These are phyloP conservation scores for Zaprionus bogoriensis DNA, from an alignment of 2,888 invertebrate genomes.

Conservation along the genomic window DNA sequence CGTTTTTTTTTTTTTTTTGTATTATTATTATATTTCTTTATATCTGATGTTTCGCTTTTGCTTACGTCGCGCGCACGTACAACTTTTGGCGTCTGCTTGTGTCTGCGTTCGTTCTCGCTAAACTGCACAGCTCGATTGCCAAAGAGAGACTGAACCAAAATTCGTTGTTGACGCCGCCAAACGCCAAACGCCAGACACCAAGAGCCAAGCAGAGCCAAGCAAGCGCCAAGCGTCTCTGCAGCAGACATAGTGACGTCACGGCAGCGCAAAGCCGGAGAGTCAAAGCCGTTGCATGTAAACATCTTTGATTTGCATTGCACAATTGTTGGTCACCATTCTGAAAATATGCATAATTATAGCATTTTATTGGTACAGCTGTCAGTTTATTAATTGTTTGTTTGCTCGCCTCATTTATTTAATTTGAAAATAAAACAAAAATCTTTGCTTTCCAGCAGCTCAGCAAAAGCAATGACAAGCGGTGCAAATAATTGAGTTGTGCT, in stretches of 20 bases:
- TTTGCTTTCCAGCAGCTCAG: not conserved
- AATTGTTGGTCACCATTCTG: too few relatives aligned
- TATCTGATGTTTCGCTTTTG: slow-evolving; percentile 34
- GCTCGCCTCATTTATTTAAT: not conserved
- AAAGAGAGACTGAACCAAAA: slow-evolving; percentile 53
- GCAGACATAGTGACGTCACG: slow-evolving; percentile 26
- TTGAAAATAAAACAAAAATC: not conserved
- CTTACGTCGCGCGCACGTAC: slow-evolving; percentile 51
- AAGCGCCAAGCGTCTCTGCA: slow-evolving; percentile 10
- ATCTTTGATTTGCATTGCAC: not conserved
- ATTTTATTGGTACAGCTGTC: too few relatives aligned
- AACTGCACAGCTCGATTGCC: slow-evolving; percentile 59
- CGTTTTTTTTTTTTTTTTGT: not conserved
- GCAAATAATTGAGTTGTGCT: too few relatives aligned
- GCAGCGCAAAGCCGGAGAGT: not conserved
- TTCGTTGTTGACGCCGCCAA: slow-evolving; percentile 29
- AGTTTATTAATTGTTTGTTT: not conserved
- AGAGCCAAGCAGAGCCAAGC: not conserved
- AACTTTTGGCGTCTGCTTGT: slow-evolving; percentile 27
- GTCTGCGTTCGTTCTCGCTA: slow-evolving; percentile 13
- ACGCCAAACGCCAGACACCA: slow-evolving; percentile 15
- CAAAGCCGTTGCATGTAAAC: not conserved
- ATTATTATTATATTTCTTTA: slow-evolving; percentile 15
- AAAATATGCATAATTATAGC: too few relatives aligned
- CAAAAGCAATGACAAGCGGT: too few relatives aligned